Percentiles rank a stretch among this genome's conserved stretches.
These are phyloP conservation scores for Xiphophorus birchmanni DNA, from an alignment of 2,797 vertebrate genomes.

Conservation along the genomic window DNA sequence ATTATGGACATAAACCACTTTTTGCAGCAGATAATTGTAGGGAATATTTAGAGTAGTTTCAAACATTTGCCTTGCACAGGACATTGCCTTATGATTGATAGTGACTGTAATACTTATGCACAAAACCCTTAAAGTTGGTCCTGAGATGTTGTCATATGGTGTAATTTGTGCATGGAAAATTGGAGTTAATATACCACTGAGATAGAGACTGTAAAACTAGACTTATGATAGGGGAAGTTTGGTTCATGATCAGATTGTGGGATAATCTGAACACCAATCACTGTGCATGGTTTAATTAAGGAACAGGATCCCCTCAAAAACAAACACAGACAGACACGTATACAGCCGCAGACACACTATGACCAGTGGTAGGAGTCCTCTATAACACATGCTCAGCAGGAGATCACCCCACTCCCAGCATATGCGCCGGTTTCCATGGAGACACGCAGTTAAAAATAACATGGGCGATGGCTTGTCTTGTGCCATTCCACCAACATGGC, in stretches of 20 bases:
- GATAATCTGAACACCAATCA: slow-evolving; percentile 6
- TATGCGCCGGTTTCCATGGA: slow-evolving; percentile 85
- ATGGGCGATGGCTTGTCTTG: slow-evolving; percentile 83
- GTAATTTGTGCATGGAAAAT: neutral
- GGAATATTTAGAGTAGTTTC: neutral
- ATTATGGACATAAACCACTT: neutral
- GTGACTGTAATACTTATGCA: neutral
- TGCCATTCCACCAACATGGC: slow-evolving; percentile 81
- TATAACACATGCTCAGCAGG: slow-evolving; percentile 66
- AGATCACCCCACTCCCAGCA: slow-evolving; percentile 69
- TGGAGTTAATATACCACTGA: neutral
- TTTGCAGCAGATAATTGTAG: neutral
- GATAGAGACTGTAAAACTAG: neutral
- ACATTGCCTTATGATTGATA: neutral
- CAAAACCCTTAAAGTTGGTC: neutral
- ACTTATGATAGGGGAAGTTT: neutral
- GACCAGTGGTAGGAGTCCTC: slow-evolving; percentile 61
- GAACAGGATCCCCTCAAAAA: slow-evolving; percentile 7
- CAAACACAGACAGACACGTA: slow-evolving; percentile 14
- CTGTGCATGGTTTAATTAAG: slow-evolving; percentile 16
- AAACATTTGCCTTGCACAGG: neutral
- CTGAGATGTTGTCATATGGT: neutral
- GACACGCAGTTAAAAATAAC: slow-evolving; percentile 87
- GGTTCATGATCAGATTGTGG: neutral
- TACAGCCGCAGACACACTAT: slow-evolving; percentile 28